A percentile compares a stretch with the other conserved stretches of the same genome.
phyloP scores from a whole-genome alignment of 2,888 invertebrate genomes.

The Eupeodes luniger region DNA sequence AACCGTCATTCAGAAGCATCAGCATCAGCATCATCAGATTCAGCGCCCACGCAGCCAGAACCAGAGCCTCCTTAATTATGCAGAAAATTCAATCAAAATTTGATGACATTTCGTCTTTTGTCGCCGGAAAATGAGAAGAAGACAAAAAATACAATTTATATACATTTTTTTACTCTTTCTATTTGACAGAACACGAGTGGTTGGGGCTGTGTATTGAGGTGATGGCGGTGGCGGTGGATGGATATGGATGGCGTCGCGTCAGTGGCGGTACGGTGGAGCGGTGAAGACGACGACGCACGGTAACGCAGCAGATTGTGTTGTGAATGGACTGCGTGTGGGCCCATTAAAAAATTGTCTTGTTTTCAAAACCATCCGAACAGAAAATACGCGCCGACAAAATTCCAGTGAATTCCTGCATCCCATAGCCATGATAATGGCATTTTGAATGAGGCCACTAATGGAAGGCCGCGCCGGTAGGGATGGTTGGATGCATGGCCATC shows the following conservation, averaged over 20 bases:
- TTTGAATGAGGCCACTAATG: constrained; percentile 64
- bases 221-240: not conserved
- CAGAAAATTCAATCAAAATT: constrained; percentile 63
- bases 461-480: not conserved
- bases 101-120: constrained; percentile 28
- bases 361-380: constrained; percentile 56
- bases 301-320: not conserved
- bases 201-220: not conserved
- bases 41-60: constrained; percentile 32
- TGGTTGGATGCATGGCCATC: constrained; percentile 19
- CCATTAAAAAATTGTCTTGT: constrained; percentile 72
- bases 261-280: too few species aligned
- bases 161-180: constrained; percentile 4
- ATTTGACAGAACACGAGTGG: not conserved
- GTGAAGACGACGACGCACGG: too few species aligned
- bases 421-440: constrained; percentile 59
- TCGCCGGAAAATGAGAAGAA: constrained; percentile 14
- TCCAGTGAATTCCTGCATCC: constrained; percentile 49
- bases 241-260: too few species aligned
- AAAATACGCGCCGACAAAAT: constrained; percentile 58
- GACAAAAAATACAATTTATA: constrained; percentile 33
- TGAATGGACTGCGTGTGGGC: constrained; percentile 59
- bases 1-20: not conserved
- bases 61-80: constrained; percentile 46
- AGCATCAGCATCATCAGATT: too few species aligned